These are phyloP conservation scores for Cantharis lateralis DNA, from an alignment of 2,888 invertebrate species.

Conservation along the genomic window DNA sequence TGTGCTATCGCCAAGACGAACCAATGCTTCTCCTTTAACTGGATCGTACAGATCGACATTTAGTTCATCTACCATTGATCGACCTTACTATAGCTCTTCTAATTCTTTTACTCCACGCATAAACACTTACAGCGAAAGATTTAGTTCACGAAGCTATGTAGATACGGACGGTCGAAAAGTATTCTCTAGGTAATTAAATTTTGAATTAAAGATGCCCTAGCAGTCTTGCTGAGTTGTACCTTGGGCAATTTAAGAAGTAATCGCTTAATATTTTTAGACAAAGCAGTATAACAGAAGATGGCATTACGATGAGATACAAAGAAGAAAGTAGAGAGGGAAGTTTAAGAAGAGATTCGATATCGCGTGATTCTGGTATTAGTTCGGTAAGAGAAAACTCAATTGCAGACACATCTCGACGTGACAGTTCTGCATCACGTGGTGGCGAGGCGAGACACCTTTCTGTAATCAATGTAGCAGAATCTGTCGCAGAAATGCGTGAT, in stretches of 20 bases:
- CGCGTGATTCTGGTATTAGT: constrained; percentile 48
- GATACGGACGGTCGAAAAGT: constrained; percentile 62
- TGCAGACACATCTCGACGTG: constrained; percentile 60
- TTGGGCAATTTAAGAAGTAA: not conserved
- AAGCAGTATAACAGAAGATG: constrained; percentile 54
- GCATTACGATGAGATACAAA: constrained; percentile 54
- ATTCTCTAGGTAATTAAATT: constrained; percentile 48
- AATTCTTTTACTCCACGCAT: constrained; percentile 55
- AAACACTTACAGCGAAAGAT: constrained; percentile 59
- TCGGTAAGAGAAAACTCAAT: constrained; percentile 49
- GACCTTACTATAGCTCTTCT: constrained; percentile 60
- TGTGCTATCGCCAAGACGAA: constrained; percentile 63
- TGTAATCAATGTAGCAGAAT: constrained; percentile 49
- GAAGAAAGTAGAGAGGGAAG: constrained; percentile 54
- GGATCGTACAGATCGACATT: constrained; percentile 59
- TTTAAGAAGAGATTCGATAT: constrained; percentile 45
- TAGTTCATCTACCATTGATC: constrained; percentile 59
- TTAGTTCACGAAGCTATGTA: constrained; percentile 60
- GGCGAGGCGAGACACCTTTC: constrained; percentile 25
- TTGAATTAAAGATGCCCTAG: not conserved
- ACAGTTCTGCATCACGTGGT: constrained; percentile 54
- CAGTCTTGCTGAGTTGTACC: not conserved
- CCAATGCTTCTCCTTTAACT: constrained; percentile 52
- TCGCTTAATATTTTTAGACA: constrained; percentile 42
- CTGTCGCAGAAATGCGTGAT: constrained; percentile 69